Conservation (phyloP, 35 echinoderm and acorn worm genomes). For the Ophioderma brevispina region DNA sequence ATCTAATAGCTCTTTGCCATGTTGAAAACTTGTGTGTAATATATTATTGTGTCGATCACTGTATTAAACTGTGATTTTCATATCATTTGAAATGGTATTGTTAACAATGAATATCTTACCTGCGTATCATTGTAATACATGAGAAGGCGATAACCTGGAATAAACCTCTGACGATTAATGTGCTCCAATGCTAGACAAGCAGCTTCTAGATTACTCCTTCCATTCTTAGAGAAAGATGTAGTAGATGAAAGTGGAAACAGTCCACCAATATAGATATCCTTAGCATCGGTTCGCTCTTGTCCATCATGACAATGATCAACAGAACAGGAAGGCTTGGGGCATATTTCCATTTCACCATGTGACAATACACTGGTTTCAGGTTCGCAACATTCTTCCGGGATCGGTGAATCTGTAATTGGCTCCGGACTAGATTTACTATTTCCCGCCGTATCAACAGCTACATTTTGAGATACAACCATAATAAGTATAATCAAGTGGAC, state of each 20-base stretch:
- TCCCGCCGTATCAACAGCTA: not conserved
- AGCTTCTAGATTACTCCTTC: constrained; percentile 64
- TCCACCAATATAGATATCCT: constrained; percentile 79
- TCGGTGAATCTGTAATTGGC: not conserved
- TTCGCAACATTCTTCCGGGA: not conserved
- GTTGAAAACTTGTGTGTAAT: no score
- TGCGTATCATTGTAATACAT: constrained; percentile 97
- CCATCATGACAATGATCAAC: not conserved
- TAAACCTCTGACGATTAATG: constrained; percentile 69
- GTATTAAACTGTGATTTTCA: no score
- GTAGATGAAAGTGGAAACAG: constrained; percentile 66
- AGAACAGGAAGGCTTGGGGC: not conserved
- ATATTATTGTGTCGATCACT: no score
- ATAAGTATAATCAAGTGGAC: not conserved
- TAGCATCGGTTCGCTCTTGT: constrained; percentile 21
- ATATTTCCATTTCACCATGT: not conserved
- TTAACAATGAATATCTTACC: no score
- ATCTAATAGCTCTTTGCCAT: no score
- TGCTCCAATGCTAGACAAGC: constrained; percentile 82
- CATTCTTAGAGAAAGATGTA: constrained; percentile 50
- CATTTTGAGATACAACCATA: not conserved
- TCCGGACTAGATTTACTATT: not conserved
- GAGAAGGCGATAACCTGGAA: constrained; percentile 63
- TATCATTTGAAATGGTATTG: no score
- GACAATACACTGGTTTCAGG: not conserved